Base-by-base conservation (phyloP, 2,113 vertebrate species). In the Synodontis membranacea region DNA sequence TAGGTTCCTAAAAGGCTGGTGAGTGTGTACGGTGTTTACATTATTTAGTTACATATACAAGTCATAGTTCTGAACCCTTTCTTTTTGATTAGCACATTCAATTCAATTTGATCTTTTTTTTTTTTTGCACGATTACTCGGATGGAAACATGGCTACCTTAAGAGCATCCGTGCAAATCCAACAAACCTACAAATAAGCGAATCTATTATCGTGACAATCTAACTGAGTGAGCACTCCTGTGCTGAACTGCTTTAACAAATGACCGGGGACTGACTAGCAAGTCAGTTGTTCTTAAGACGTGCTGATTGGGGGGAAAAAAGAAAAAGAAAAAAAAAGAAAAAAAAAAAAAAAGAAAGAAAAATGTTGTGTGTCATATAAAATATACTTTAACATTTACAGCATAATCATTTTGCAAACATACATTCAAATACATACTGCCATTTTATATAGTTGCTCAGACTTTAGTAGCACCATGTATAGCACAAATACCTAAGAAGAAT, bases 391-490 rank as follows among this genome's bases (percentile, higher is more conserved):
- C 93, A 92, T 93, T 92, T 92, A 94, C 90, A 86, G 80, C 76
- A 88, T 82, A 93, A 93, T 89, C 84, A 12, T 89, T 89, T 88
- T 86, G 89, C 78, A 88, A 91, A 92, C 89, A 91, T 94, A 93
- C 94, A 93, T 93, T 94, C 91, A 94, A 94, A 94, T 92, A 93
- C 91, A 91, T 91, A 88, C 92, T 91, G 91, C 89, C 90, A 89
- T 78, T 89, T 89, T 86, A 88, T 92, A 91, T 88, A 92, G 84
- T 89, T 92, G 90, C 91, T 94, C 90, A 89, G 90, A 93, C 91
- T 91, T 89, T 89, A 87, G 86, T 92, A 94, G 93, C 92, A 92
- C 88, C 92, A 90, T 90, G 90, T 90, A 91, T 90, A 94, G 90
- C 89, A 54, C 90, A 90, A 78, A 88, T 62, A 84, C 85, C 86